Evolutionary conservation across 2,113 vertebrate species (phyloP), one percentile per base, ranked within the genome.

Genomic region (Austrofundulus limnaeus): DNA sequence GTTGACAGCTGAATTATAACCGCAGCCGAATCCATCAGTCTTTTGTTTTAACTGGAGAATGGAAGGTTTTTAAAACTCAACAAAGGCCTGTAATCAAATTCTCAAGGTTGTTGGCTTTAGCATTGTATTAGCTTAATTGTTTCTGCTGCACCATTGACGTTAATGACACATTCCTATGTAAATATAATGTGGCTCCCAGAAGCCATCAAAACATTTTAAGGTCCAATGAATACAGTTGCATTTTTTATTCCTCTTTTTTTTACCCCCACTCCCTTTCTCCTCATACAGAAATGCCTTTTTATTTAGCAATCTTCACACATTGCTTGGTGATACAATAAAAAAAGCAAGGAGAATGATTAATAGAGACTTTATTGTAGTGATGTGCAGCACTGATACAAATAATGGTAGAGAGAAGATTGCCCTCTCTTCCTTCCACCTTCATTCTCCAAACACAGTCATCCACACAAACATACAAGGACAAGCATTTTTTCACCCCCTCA

Each of bases 21-120:
- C 82, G 79, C 90, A 91, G 92, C 90, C 86, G 83, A 92, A 92
- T 90, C 91, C 91, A 92, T 92, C 90, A 91, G 90, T 88, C 92
- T 91, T 93, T 93, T 93, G 91, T 93, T 93, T 93, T 93, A 92
- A 92, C 87, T 87, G 80, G 90, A 89, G 89, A 92, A 92, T 91
- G 91, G 88, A 92, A 89, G 89, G 85, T 92, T 92, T 93, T 96
- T 91, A 94, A 94, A 95, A 95, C 94, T 91, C 94, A 93, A 88
- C 94, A 96, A 95, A 85, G 94, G 94, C 94, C 94, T 95, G 95
- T 95, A 96, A 97, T 96, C 96, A 97, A 95, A 96, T 94, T 95
- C 94, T 93, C 90, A 90, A 94, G 95, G 94, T 96, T 94, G 94
- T 92, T 95, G 94, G 93, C 93, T 95, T 95, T 95, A 94, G 94